Percentiles rank a stretch among this genome's conserved stretches.
Evolutionary conservation across 2,888 invertebrate species (phyloP).

Genomic region (Creontiades dilutus): DNA sequence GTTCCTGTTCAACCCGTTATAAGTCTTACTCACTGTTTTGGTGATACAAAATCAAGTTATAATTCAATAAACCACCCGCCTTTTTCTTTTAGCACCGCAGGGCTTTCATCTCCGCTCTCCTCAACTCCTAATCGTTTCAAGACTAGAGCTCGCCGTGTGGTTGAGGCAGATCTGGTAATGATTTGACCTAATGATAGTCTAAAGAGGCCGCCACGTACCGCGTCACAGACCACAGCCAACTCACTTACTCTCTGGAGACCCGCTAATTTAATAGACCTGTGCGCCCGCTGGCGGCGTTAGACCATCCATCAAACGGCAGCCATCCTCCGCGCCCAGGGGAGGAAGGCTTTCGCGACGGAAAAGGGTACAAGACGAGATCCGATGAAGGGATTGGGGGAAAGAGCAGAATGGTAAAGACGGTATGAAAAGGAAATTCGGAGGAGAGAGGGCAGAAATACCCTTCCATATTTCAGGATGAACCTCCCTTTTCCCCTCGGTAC

Average conservation of each 20-base stretch:
- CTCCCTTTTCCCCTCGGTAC: neutral
- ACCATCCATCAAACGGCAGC: conserved; percentile 46
- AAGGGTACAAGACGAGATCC: conserved; percentile 8
- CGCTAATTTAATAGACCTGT: conserved; percentile 67
- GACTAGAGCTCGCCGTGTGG: neutral
- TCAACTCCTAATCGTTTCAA: neutral
- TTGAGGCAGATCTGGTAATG: conserved; percentile 43
- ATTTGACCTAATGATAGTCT: conserved; percentile 52
- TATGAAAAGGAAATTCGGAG: conserved; percentile 3
- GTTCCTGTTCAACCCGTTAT: too few species aligned
- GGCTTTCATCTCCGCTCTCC: neutral
- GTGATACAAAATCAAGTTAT: too few species aligned
- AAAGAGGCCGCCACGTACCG: conserved; percentile 47
- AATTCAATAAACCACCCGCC: too few species aligned
- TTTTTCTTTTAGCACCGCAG: too few species aligned
- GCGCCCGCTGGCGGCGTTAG: neutral
- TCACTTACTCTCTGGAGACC: conserved; percentile 48
- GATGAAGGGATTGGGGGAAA: conserved; percentile 44
- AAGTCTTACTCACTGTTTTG: too few species aligned
- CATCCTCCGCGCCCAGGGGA: neutral
- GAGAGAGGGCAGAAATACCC: neutral
- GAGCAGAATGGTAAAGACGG: conserved; percentile 21
- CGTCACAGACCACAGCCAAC: conserved; percentile 46
- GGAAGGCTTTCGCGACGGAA: conserved; percentile 4
- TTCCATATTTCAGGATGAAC: conserved; percentile 66